Conservation (phyloP, 1,140 invertebrate species). For the Apis dorsata region DNA sequence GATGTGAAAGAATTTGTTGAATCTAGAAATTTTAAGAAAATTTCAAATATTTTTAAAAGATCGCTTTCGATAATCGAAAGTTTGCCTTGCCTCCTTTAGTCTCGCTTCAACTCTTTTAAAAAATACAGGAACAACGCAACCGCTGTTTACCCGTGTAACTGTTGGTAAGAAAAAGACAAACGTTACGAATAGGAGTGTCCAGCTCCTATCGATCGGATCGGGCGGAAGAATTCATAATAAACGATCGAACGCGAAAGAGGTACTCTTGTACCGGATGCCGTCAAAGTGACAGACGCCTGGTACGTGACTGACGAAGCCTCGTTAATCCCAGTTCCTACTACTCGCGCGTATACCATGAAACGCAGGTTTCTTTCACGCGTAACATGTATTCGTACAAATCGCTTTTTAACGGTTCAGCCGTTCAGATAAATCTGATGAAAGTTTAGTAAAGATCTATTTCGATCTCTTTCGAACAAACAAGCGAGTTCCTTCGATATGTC, state of each 20-base stretch:
- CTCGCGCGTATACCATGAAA: slow-evolving; percentile 10
- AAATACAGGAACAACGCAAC: background rate
- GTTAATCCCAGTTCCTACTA: slow-evolving; percentile 47
- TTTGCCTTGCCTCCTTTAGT: background rate
- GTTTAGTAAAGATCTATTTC: slow-evolving; percentile 52
- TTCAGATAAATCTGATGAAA: slow-evolving; percentile 64
- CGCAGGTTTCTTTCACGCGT: background rate
- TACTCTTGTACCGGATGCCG: slow-evolving; percentile 54
- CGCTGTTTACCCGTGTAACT: background rate
- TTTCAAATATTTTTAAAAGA: background rate
- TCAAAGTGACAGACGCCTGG: slow-evolving; percentile 52
- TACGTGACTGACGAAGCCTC: slow-evolving; percentile 48
- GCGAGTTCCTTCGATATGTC: slow-evolving; percentile 45
- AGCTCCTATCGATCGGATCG: slow-evolving; percentile 20
- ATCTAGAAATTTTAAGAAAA: background rate
- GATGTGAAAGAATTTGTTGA: background rate
- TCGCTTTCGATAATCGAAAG: background rate
- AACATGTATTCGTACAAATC: background rate
- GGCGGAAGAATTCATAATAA: slow-evolving; percentile 46
- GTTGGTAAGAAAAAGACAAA: background rate
- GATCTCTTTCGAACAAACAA: slow-evolving; percentile 55
- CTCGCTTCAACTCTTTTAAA: background rate
- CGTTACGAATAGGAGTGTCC: slow-evolving; percentile 7
- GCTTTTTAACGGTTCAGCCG: slow-evolving; percentile 4
- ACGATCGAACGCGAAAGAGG: slow-evolving; percentile 43